These are phyloP conservation scores for Calidris pygmaea DNA, from an alignment of 2,113 vertebrate genomes.

Conservation along the genomic window DNA sequence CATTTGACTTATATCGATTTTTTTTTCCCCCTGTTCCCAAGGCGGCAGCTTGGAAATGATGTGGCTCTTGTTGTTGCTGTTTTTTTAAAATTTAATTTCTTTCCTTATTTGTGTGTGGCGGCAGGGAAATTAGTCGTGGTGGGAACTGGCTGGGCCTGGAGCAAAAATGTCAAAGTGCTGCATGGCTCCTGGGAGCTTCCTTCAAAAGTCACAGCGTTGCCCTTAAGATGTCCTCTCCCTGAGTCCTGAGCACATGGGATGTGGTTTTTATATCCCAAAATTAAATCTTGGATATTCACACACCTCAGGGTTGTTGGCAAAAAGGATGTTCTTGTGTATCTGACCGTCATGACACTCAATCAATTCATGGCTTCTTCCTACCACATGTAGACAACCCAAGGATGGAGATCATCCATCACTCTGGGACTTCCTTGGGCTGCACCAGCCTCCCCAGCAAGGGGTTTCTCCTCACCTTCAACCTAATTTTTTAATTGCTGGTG, in stretches of 20 bases:
- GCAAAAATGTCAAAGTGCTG: rapidly evolving
- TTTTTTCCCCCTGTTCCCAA: neutral
- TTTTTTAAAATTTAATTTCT: slow-evolving; percentile 8
- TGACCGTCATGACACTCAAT: rapidly evolving
- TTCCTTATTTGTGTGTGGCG: neutral
- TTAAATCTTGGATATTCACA: neutral
- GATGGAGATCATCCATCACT: neutral
- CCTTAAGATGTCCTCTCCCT: neutral
- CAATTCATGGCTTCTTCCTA: rapidly evolving
- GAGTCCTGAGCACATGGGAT: neutral
- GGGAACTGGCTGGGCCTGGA: neutral
- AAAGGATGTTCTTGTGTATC: neutral
- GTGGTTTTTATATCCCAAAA: neutral
- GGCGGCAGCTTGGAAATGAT: slow-evolving; percentile 11
- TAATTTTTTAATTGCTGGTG: neutral
- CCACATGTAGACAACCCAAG: neutral
- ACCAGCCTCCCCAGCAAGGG: rapidly evolving
- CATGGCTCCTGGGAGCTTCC: neutral
- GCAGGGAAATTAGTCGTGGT: neutral
- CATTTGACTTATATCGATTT: neutral
- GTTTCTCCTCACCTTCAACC: neutral
- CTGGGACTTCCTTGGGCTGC: neutral
- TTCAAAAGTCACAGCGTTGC: neutral
- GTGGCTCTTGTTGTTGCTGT: neutral
- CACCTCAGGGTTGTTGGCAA: rapidly evolving